phyloP scores from a whole-genome alignment of 2,888 invertebrate genomes.

The Torymus auratus region DNA sequence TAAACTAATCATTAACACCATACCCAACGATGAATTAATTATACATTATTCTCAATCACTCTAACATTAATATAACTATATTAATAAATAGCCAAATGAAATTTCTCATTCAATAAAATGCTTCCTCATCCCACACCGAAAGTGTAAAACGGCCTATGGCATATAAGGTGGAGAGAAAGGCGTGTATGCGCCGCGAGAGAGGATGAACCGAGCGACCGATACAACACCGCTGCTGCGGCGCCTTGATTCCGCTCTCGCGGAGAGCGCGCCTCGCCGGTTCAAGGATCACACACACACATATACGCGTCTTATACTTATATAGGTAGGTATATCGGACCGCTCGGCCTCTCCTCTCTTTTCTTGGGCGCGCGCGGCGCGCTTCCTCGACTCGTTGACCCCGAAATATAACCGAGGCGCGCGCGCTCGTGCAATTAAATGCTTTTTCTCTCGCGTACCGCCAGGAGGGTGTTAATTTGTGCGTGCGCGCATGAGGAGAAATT shows the following conservation, averaged over 20 bases:
- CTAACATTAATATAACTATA: too few species aligned
- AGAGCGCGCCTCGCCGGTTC: slow-evolving; percentile 40
- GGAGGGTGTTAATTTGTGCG: slow-evolving; percentile 42
- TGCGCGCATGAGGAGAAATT: neutral
- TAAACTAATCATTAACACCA: too few species aligned
- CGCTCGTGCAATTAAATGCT: slow-evolving; percentile 33
- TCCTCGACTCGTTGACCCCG: slow-evolving; percentile 50
- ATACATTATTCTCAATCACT: too few species aligned
- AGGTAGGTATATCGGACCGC: neutral
- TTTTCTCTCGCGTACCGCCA: neutral
- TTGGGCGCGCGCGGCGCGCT: neutral
- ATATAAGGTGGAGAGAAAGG: slow-evolving; percentile 45
- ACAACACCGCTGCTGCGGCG: slow-evolving; percentile 14
- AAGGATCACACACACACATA: slow-evolving; percentile 39
- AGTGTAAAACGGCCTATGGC: slow-evolving; percentile 39
- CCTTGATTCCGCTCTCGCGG: slow-evolving; percentile 31
- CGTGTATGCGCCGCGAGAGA: neutral
- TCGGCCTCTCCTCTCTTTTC: slow-evolving; percentile 13
- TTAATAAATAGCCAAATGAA: too few species aligned
- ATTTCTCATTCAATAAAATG: neutral
- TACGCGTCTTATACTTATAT: neutral
- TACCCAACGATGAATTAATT: too few species aligned
- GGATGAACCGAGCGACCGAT: slow-evolving; percentile 22
- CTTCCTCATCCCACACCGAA: neutral
- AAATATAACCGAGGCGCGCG: slow-evolving; percentile 7